These are phyloP conservation scores for Scomberomorus guttatus DNA, from an alignment of 2,797 vertebrate species.

Conservation along the genomic window DNA sequence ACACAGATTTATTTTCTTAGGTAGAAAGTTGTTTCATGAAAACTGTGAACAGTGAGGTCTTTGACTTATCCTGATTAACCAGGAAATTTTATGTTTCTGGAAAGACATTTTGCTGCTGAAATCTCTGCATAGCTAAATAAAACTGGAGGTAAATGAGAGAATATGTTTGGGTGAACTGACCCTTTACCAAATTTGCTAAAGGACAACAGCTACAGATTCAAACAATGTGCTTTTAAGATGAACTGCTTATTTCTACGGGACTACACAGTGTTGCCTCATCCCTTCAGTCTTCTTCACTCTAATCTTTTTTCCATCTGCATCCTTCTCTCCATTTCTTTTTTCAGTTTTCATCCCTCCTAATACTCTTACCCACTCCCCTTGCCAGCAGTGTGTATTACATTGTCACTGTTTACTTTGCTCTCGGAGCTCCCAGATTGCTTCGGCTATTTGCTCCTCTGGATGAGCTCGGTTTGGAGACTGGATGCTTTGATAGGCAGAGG, in stretches of 20 bases:
- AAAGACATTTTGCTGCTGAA: no score
- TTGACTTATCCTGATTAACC: no score
- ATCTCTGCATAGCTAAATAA: no score
- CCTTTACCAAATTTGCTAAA: background rate
- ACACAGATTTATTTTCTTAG: no score
- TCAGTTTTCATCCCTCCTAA: background rate
- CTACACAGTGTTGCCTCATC: background rate
- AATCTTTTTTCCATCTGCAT: conserved; percentile 5
- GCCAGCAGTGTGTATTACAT: conserved; percentile 23
- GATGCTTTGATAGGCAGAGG: conserved; percentile 35
- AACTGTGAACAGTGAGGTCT: no score
- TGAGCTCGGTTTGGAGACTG: conserved; percentile 44
- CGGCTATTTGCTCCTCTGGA: conserved; percentile 65
- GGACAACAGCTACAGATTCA: background rate
- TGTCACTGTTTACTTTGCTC: conserved; percentile 66
- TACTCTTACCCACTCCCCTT: conserved; percentile 18
- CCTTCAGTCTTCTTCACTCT: background rate
- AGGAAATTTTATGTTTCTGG: no score
- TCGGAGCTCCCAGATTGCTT: conserved; percentile 60
- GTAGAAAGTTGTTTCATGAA: no score
- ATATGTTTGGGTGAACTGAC: background rate
- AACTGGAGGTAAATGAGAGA: background rate
- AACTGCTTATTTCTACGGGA: background rate
- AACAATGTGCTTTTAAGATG: background rate
- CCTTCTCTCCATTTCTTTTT: background rate